Evolutionary conservation across 2,888 invertebrate genomes (phyloP), one percentile per base, ranked within the genome.

Genomic region (Xestia rhomboidea): DNA sequence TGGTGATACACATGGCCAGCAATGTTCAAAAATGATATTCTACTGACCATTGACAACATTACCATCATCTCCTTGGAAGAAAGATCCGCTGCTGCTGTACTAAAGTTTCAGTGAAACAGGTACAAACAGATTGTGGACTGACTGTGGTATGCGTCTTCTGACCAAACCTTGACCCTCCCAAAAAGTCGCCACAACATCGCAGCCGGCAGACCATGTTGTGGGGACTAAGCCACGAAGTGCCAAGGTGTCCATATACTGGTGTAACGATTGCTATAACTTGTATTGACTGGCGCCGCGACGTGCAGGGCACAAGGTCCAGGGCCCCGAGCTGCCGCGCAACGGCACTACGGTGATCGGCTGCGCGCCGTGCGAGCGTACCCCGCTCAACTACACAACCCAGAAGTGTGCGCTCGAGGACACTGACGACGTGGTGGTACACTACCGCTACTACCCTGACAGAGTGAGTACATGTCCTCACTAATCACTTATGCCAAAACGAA

Each of bases 371-470:
- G 95, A 96, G 82, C 84, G 96, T 0, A 96, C 96, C 0, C 95
- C 96, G 0, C 92, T 95, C 18, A 95, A 96, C 89, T 96, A 96
- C 83, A 96, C 96, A 4, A 91, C 89, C 2, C 82, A 87, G 44
- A 94, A 93, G 44, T 96, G 96, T 41, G 92, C 96, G 0, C 84
- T 96, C 0, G 96, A 96, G 60, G 96, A 96, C 70, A 95, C 95
- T 0, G 95, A 95, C 2, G 96, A 96, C 54, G 95, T 96, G 0
- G 95, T 96, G 0, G 96, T 96, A 0, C 96, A 96, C 78, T 96
- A 95, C 82, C 89, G 96, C 69, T 96, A 96, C 82, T 96, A 96
- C 73, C 96, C 96, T 0, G 96, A 96, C 34, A 92, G 94, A 89
- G 96, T 96, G 62, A 90, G 93, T 60, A 6, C 60, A 27, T 27